Conservation (phyloP, 1,140 invertebrate species). For the Muscidifurax raptorellus region DNA sequence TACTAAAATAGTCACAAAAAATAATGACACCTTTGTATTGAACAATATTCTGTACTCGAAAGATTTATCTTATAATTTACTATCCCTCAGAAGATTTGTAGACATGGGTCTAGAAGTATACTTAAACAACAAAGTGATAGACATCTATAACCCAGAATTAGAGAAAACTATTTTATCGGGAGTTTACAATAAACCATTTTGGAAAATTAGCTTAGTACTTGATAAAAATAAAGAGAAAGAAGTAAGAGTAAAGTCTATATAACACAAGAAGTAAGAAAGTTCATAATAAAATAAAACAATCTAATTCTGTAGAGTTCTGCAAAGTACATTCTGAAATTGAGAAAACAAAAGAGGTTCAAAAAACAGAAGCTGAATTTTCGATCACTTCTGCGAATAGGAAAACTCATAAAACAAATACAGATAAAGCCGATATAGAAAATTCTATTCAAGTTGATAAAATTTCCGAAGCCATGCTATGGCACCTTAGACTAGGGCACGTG, state of each 20-base stretch:
- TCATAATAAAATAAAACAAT: neutral
- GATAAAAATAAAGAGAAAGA: neutral
- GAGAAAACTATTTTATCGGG: neutral
- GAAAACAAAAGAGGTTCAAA: too few relatives aligned
- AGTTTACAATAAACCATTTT: constrained; percentile 21
- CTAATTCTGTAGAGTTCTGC: neutral
- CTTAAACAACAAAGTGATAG: constrained; percentile 8
- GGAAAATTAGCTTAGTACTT: constrained; percentile 11
- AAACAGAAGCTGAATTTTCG: neutral
- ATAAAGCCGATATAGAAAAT: neutral
- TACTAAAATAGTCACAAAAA: neutral
- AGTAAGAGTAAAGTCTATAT: too few relatives aligned
- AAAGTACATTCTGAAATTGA: neutral
- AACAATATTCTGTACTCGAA: neutral
- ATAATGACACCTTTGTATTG: neutral
- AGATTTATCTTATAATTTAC: constrained; percentile 27
- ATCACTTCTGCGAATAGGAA: neutral
- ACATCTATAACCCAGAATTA: constrained; percentile 11
- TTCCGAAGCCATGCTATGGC: constrained; percentile 57
- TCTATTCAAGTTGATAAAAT: neutral
- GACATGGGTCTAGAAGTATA: constrained; percentile 15
- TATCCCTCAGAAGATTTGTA: constrained; percentile 29
- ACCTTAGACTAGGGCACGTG: constrained; percentile 57
- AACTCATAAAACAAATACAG: neutral
- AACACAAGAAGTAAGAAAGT: neutral